Evolutionary conservation across 2,888 invertebrate genomes (phyloP).

Genomic region (Abscondita cerata): DNA sequence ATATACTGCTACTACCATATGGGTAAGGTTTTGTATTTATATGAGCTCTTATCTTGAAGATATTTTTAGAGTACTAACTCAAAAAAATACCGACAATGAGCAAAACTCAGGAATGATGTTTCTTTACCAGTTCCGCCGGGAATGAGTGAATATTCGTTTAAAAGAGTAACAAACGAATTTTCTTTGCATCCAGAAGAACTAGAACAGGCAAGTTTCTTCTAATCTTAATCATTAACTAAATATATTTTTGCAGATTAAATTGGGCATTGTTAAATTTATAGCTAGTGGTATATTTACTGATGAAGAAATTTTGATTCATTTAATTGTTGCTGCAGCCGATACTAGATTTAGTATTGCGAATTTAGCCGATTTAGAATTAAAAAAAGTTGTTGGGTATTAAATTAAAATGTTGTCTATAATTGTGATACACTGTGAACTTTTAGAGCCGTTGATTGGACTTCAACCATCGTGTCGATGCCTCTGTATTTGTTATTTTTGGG

Average conservation of each 20-base stretch:
- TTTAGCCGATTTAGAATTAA: conserved; percentile 83
- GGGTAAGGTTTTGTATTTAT: conserved; percentile 64
- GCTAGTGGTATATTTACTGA: conserved; percentile 79
- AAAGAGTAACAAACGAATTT: conserved; percentile 74
- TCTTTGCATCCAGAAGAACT: conserved; percentile 79
- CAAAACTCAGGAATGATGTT: conserved; percentile 39
- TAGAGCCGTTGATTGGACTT: conserved; percentile 82
- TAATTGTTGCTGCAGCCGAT: conserved; percentile 88
- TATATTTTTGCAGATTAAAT: conserved; percentile 64
- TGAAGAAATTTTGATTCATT: conserved; percentile 75
- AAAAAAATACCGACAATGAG: conserved; percentile 41
- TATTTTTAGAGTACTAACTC: conserved; percentile 49
- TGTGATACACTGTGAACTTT: conserved; percentile 39
- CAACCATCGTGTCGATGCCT: conserved; percentile 71
- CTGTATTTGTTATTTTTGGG: conserved; percentile 84
- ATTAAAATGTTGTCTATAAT: neutral
- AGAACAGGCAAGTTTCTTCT: conserved; percentile 72
- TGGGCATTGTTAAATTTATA: conserved; percentile 83
- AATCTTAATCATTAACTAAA: too few species aligned
- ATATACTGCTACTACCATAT: conserved; percentile 85
- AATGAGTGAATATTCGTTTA: conserved; percentile 78
- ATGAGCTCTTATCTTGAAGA: neutral
- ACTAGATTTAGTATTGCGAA: conserved; percentile 89
- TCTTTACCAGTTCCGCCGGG: conserved; percentile 73
- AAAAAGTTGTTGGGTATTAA: conserved; percentile 73